Conservation (phyloP, 2,888 invertebrate genomes). For the Nyleta sp. region DNA sequence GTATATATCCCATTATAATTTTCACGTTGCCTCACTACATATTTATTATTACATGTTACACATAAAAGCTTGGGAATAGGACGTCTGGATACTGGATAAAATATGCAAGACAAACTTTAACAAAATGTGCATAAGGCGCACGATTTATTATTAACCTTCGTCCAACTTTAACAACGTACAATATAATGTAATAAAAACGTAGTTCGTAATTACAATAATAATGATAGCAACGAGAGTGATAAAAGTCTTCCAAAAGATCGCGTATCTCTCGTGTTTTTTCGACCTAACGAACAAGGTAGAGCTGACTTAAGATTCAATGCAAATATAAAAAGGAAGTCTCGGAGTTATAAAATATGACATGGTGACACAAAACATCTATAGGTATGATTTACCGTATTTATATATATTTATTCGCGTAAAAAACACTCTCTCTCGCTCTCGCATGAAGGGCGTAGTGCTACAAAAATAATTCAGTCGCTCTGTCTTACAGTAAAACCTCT, state of each 20-base stretch:
- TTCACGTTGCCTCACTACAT: no score
- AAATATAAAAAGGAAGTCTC: slow-evolving; percentile 48
- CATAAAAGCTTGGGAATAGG: neutral
- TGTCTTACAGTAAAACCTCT: slow-evolving; percentile 33
- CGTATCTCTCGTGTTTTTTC: slow-evolving; percentile 40
- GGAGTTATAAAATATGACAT: slow-evolving; percentile 53
- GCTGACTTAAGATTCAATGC: slow-evolving; percentile 41
- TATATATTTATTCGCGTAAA: slow-evolving; percentile 68
- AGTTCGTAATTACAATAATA: slow-evolving; percentile 70
- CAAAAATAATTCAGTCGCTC: slow-evolving; percentile 49
- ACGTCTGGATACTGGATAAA: slow-evolving; percentile 7
- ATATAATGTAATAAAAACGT: slow-evolving; percentile 77
- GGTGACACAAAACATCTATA: slow-evolving; percentile 63
- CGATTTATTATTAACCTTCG: slow-evolving; percentile 80
- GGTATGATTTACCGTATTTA: slow-evolving; percentile 47
- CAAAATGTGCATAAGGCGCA: slow-evolving; percentile 77
- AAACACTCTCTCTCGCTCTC: slow-evolving; percentile 67
- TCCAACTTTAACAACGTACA: slow-evolving; percentile 83
- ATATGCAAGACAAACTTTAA: slow-evolving; percentile 66
- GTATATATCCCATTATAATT: no score
- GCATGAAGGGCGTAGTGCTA: slow-evolving; percentile 44
- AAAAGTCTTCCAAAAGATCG: slow-evolving; percentile 57
- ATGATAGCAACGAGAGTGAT: slow-evolving; percentile 76
- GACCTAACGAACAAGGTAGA: slow-evolving; percentile 47
- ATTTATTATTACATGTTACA: slow-evolving; percentile 1